Base-by-base conservation (phyloP, 2,888 invertebrate species). In the Hemistola chrysoprasaria region DNA sequence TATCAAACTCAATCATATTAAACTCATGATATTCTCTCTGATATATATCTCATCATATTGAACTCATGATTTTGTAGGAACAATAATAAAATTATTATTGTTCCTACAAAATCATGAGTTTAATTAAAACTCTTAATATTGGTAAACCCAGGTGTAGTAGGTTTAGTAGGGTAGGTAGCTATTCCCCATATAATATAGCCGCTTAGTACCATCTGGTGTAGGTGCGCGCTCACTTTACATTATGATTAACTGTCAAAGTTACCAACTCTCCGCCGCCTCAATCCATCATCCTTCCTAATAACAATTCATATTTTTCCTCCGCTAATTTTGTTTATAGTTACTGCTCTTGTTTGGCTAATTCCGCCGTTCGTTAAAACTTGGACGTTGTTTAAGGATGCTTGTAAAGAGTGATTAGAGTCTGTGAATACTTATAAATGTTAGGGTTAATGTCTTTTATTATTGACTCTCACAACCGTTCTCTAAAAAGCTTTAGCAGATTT, bases 281-380 rank as follows among this genome's bases (percentile, higher is more conserved):
- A 56, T 56, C 55, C 53, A 56, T 56, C 55, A 56, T 56, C 48
- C 36, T 39, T 44, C 48, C 47, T 44, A 48, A 44, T 44, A 50
- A 40, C 50, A 53, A 47, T 53, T 50, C 48, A 44, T 50, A 48
- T 53, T 48, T 50, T 44, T 41, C 44, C 41, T 48, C 43, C 46
- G 38, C 38, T 53, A 53, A 65, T 65, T 51, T 56, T 57, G 53
- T 65, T 64, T 56, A 62, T 53, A 47, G 50, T 49, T 44, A 57
- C 47, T 38, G 54, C 34, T 52, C 42, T 62, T 64, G 41, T 47
- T 44, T 50, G 26, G 47, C 33, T 50, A 43, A 48, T 41, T 38
- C 22, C 21, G 4, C 16, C n/a, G 22, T 26, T 36, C 27, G 29
- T 37, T 45, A 40, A 45, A 46, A 47, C 44, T 41, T 43, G 25